phyloP scores from a whole-genome alignment of 2,113 vertebrate genomes.

The Onychostoma macrolepis region DNA sequence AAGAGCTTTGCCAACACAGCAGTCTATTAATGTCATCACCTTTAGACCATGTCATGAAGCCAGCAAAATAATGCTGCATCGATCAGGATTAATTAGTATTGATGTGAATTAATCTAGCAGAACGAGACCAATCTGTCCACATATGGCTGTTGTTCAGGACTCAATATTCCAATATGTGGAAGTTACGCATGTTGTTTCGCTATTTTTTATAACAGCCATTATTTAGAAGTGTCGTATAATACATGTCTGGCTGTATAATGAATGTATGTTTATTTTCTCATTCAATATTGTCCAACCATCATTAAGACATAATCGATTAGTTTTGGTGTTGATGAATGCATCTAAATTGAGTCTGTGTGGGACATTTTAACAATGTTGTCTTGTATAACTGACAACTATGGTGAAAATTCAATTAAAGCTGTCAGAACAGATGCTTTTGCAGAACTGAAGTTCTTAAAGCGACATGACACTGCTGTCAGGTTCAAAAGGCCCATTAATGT shows the following conservation, averaged over 20 bases:
- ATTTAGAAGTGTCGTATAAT: neutral
- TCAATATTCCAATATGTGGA: conserved; percentile 48
- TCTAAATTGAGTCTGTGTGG: conserved; percentile 21
- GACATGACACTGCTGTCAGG: conserved; percentile 8
- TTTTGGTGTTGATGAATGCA: conserved; percentile 22
- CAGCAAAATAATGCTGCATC: conserved; percentile 60
- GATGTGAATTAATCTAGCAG: conserved; percentile 71
- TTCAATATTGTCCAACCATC: neutral
- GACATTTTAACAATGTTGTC: conserved; percentile 37
- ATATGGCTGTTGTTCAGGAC: conserved; percentile 46
- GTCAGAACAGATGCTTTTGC: conserved; percentile 33
- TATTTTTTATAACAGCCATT: conserved; percentile 19
- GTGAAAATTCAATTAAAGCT: conserved; percentile 41
- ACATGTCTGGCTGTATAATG: neutral
- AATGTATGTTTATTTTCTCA: neutral
- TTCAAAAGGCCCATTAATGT: conserved; percentile 36
- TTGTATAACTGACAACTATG: conserved; percentile 31
- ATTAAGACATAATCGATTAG: conserved; percentile 24
- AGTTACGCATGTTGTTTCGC: neutral
- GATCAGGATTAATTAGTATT: conserved; percentile 74
- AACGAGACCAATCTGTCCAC: conserved; percentile 55
- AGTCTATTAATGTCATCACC: conserved; percentile 68
- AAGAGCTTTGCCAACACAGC: conserved; percentile 38
- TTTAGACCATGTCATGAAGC: conserved; percentile 55
- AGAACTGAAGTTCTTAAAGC: conserved; percentile 43